Evolutionary conservation across 2,888 invertebrate genomes (phyloP).

Genomic region (Chesias legatella): DNA sequence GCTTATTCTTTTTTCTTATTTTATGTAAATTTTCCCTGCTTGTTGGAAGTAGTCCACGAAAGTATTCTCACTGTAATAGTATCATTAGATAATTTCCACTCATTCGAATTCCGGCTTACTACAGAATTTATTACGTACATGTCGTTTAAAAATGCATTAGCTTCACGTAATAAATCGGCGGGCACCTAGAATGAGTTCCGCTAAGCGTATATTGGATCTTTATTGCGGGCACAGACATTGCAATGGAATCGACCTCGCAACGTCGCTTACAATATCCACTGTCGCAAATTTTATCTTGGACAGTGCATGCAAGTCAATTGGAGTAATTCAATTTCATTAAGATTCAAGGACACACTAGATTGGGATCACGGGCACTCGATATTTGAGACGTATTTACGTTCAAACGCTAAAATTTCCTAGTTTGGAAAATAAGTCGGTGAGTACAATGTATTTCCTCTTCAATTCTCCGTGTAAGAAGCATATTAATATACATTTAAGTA

Average conservation of each 20-base stretch:
- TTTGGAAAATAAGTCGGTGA: too few relatives aligned
- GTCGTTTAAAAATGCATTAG: slow-evolving; percentile 17
- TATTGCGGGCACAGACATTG: slow-evolving; percentile 31
- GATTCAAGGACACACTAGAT: slow-evolving; percentile 23
- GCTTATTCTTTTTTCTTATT: too few relatives aligned
- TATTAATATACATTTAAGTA: too few relatives aligned
- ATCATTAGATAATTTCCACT: too few relatives aligned
- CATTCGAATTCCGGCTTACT: too few relatives aligned
- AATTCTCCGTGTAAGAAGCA: too few relatives aligned
- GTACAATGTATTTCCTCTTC: too few relatives aligned
- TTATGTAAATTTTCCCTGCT: too few relatives aligned
- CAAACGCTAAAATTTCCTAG: too few relatives aligned
- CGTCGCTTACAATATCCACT: slow-evolving; percentile 24
- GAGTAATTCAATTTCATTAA: slow-evolving; percentile 27
- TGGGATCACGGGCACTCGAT: slow-evolving; percentile 7
- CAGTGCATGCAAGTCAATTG: slow-evolving; percentile 34
- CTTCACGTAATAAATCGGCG: slow-evolving; percentile 8
- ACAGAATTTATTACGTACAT: background rate
- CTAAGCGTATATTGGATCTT: slow-evolving; percentile 39
- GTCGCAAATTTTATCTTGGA: slow-evolving; percentile 24
- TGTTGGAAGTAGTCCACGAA: too few relatives aligned
- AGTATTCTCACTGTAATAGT: too few relatives aligned
- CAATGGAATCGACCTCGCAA: slow-evolving; percentile 37
- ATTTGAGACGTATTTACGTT: background rate
- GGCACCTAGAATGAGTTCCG: slow-evolving; percentile 26